These are phyloP conservation scores for Apteryx owenii DNA, from an alignment of 2,113 vertebrate species.

Conservation along the genomic window DNA sequence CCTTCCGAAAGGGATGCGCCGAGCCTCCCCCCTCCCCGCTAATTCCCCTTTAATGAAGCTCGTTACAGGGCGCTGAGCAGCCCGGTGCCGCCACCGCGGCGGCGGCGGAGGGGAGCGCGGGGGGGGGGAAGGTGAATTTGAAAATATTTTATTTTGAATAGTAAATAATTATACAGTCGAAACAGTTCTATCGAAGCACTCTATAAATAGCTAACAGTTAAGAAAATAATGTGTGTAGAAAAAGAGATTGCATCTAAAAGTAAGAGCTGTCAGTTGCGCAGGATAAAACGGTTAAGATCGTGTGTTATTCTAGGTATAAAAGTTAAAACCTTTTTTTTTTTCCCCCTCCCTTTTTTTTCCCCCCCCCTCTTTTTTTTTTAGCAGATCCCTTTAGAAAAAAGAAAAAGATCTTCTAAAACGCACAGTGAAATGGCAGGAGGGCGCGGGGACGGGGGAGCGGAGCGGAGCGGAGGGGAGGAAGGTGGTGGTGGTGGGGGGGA, in stretches of 20 bases:
- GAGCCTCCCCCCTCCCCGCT: neutral
- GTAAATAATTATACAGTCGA: constrained; percentile 95
- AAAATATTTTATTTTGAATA: constrained; percentile 98
- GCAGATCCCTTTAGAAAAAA: constrained; percentile 72
- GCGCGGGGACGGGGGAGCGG: neutral
- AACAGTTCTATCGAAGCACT: constrained; percentile 98
- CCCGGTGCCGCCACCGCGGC: neutral
- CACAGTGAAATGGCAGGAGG: constrained; percentile 87
- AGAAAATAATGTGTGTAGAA: constrained; percentile 99
- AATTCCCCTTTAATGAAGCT: neutral
- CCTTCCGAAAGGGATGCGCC: too few species aligned
- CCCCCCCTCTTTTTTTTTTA: neutral
- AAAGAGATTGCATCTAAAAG: constrained; percentile 99
- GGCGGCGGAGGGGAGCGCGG: neutral
- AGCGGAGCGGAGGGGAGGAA: neutral
- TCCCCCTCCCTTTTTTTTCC: neutral
- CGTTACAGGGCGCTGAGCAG: neutral
- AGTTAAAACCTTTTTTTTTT: constrained; percentile 78
- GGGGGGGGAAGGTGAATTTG: constrained; percentile 79
- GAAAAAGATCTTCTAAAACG: constrained; percentile 86
- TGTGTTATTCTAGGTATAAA: constrained; percentile 84
- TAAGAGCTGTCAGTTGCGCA: constrained; percentile 92
- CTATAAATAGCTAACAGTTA: constrained; percentile 99
- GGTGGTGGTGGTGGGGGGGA: neutral
- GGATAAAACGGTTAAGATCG: constrained; percentile 79